These are phyloP conservation scores for Amblyjoppa proteus DNA, from an alignment of 2,888 invertebrate species.

Conservation along the genomic window DNA sequence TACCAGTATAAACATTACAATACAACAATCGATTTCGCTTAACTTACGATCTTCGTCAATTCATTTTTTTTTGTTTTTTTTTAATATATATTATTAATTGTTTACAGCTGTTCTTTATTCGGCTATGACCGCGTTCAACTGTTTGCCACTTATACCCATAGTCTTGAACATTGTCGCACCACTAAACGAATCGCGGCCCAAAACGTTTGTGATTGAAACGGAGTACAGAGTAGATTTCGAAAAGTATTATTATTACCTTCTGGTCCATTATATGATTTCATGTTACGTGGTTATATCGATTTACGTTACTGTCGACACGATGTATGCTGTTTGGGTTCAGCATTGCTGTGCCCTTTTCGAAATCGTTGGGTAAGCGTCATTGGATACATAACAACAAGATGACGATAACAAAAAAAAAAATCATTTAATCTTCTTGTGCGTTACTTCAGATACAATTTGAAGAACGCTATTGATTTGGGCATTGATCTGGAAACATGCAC, in stretches of 20 bases:
- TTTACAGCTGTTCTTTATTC: constrained; percentile 34
- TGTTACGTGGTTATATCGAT: constrained; percentile 44
- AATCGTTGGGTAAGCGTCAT: constrained; percentile 60
- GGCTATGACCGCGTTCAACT: constrained; percentile 10
- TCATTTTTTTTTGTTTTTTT: too few relatives aligned
- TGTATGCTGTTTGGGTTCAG: constrained; percentile 57
- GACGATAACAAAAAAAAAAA: not conserved
- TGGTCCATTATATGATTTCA: constrained; percentile 59
- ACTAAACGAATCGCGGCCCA: constrained; percentile 64
- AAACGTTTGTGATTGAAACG: constrained; percentile 57
- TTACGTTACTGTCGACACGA: constrained; percentile 61
- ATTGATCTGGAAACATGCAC: not conserved
- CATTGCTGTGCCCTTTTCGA: constrained; percentile 69
- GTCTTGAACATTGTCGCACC: constrained; percentile 65
- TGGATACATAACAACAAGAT: not conserved
- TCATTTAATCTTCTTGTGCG: not conserved
- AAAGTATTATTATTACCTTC: constrained; percentile 65
- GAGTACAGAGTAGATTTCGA: constrained; percentile 69
- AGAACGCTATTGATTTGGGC: not conserved
- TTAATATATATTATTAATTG: constrained; percentile 2
- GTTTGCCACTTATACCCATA: constrained; percentile 58
- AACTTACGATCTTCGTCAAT: not conserved
- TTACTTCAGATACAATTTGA: constrained; percentile 30
- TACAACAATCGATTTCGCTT: not conserved
- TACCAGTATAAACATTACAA: constrained; percentile 22